These are phyloP conservation scores for Caenorhabditis japonica DNA, from an alignment of 2,888 invertebrate genomes.

Conservation along the genomic window DNA sequence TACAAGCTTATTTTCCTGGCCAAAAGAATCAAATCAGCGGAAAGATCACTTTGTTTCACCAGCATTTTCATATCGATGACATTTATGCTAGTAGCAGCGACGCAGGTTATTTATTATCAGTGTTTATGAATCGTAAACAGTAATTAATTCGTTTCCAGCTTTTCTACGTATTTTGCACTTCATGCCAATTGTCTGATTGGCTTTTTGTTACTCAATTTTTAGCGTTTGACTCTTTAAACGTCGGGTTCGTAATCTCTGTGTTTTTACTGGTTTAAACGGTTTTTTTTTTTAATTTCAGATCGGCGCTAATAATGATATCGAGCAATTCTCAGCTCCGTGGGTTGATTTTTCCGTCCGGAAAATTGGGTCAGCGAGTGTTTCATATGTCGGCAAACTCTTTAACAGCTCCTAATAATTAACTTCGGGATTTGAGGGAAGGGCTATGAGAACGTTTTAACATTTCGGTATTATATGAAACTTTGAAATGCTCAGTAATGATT, in stretches of 20 bases:
- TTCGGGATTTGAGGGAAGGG: too few species aligned
- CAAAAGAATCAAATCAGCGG: slow-evolving; percentile 17
- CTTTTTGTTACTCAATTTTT: neutral
- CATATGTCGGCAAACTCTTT: too few species aligned
- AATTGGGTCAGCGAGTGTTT: too few species aligned
- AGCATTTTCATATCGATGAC: slow-evolving; percentile 7
- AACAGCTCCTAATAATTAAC: too few species aligned
- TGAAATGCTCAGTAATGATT: too few species aligned
- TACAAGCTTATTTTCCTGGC: slow-evolving; percentile 15
- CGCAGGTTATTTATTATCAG: slow-evolving; percentile 7
- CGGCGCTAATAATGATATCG: too few species aligned
- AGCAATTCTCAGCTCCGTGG: too few species aligned
- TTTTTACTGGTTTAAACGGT: too few species aligned
- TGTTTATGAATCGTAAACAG: neutral
- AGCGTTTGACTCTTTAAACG: neutral
- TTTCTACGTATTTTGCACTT: neutral
- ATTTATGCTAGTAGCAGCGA: slow-evolving; percentile 11
- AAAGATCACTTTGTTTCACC: slow-evolving; percentile 30
- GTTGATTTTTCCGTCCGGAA: too few species aligned
- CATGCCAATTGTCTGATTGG: neutral
- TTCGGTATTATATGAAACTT: too few species aligned
- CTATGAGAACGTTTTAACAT: too few species aligned
- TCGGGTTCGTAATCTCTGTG: neutral
- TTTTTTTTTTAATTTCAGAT: too few species aligned
- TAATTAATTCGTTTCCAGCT: neutral